A percentile compares a stretch with the other conserved stretches of the same genome.
Conservation (phyloP, 2,888 invertebrate genomes). For the Mythimna vitellina region DNA sequence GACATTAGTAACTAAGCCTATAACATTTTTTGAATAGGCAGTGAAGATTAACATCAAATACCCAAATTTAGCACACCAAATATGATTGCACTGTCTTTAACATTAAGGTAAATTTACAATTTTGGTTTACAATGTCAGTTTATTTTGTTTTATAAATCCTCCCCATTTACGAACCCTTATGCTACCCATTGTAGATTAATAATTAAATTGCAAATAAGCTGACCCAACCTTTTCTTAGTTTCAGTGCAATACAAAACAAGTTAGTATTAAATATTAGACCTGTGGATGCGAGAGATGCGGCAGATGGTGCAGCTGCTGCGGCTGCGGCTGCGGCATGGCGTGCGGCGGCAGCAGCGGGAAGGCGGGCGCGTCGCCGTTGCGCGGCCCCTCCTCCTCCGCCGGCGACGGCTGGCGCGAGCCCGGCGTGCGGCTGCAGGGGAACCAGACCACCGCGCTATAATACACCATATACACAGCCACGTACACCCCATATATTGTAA, state of each 20-base stretch:
- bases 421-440: conserved; percentile 94
- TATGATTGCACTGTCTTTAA: too few species aligned
- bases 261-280: conserved; percentile 67
- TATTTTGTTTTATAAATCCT: too few species aligned
- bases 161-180: too few species aligned
- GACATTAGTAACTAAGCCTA: conserved; percentile 13
- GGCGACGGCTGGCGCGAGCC: conserved; percentile 98
- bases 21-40: background rate
- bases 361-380: conserved; percentile 86
- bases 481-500: background rate
- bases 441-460: conserved; percentile 31
- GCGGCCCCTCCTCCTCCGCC: conserved; percentile 93
- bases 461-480: background rate
- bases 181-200: background rate
- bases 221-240: background rate
- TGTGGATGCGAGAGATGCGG: conserved; percentile 86
- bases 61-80: background rate
- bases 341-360: conserved; percentile 87
- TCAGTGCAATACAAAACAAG: conserved; percentile 2
- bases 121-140: too few species aligned
- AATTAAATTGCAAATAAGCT: background rate
- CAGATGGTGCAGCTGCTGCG: conserved; percentile 85
- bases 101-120: too few species aligned
- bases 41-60: background rate
- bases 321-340: conserved; percentile 85